phyloP scores from a whole-genome alignment of 2,888 invertebrate species.

The Labia minor region DNA sequence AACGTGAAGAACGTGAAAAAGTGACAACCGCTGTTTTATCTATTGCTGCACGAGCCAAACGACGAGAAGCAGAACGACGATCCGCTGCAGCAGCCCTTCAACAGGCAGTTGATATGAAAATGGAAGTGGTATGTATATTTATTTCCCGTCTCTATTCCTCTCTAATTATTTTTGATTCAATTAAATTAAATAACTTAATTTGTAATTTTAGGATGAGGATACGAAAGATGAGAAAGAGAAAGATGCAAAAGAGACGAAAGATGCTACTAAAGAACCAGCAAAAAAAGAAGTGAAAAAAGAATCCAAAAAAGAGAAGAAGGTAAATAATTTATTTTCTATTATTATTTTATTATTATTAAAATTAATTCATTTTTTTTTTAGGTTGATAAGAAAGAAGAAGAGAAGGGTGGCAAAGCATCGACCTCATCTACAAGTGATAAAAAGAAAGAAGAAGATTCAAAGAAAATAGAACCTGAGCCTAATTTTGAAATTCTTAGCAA shows the following conservation, averaged over 20 bases:
- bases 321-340: slow-evolving; percentile 24
- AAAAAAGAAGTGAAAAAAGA: slow-evolving; percentile 38
- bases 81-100: slow-evolving; percentile 39
- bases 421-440: slow-evolving; percentile 37
- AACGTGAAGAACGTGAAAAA: slow-evolving; percentile 93
- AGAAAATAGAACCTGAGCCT: slow-evolving; percentile 81
- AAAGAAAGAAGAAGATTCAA: slow-evolving; percentile 41
- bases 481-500: slow-evolving; percentile 84
- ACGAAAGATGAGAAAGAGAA: slow-evolving; percentile 30
- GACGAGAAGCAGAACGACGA: slow-evolving; percentile 61
- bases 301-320: slow-evolving; percentile 40
- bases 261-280: slow-evolving; percentile 32
- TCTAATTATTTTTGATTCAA: not conserved
- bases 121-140: slow-evolving; percentile 67
- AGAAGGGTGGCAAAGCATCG: slow-evolving; percentile 36
- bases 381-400: slow-evolving; percentile 33
- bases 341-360: no score
- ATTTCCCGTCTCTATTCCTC: not conserved
- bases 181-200: no score
- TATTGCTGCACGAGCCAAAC: slow-evolving; percentile 85
- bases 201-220: not conserved
- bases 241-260: slow-evolving; percentile 43
- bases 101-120: slow-evolving; percentile 48
- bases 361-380: slow-evolving; percentile 25
- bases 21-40: slow-evolving; percentile 96